A percentile compares a stretch with the other conserved stretches of the same genome.
These are phyloP conservation scores for Xylophagus ater DNA, from an alignment of 2,888 invertebrate genomes.

Conservation along the genomic window DNA sequence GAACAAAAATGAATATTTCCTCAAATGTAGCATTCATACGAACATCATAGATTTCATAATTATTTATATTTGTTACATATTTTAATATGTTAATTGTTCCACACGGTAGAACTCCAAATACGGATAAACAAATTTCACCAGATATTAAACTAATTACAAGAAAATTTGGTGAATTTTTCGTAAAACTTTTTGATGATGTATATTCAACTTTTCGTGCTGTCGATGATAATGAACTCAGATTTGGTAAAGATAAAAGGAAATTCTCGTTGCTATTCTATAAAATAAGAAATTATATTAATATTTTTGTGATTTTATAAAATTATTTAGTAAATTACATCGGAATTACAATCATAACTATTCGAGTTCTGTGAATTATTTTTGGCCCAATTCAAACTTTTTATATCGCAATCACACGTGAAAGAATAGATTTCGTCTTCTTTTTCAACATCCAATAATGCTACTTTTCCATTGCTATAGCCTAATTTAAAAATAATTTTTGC, in stretches of 20 bases:
- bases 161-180: conserved; percentile 58
- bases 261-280: conserved; percentile 43
- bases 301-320: not conserved
- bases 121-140: conserved; percentile 61
- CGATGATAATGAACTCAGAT: conserved; percentile 43
- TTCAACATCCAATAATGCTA: conserved; percentile 72
- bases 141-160: conserved; percentile 66
- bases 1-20: conserved; percentile 52
- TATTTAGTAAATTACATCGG: conserved; percentile 3
- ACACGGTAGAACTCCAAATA: conserved; percentile 77
- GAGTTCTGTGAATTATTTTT: conserved; percentile 19
- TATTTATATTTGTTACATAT: conserved; percentile 45
- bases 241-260: conserved; percentile 47
- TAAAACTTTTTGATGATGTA: conserved; percentile 40
- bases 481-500: conserved; percentile 22
- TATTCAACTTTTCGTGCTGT: conserved; percentile 43
- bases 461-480: conserved; percentile 58
- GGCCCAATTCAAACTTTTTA: conserved; percentile 67
- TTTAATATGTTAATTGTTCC: conserved; percentile 53
- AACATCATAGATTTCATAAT: conserved; percentile 51
- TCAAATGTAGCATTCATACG: conserved; percentile 60
- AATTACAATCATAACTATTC: conserved; percentile 7
- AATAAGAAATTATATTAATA: conserved; percentile 10
- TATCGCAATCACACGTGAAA: conserved; percentile 48
- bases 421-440: conserved; percentile 68